Base-by-base conservation (phyloP, 2,888 invertebrate species). In the Tinea semifulvella region DNA sequence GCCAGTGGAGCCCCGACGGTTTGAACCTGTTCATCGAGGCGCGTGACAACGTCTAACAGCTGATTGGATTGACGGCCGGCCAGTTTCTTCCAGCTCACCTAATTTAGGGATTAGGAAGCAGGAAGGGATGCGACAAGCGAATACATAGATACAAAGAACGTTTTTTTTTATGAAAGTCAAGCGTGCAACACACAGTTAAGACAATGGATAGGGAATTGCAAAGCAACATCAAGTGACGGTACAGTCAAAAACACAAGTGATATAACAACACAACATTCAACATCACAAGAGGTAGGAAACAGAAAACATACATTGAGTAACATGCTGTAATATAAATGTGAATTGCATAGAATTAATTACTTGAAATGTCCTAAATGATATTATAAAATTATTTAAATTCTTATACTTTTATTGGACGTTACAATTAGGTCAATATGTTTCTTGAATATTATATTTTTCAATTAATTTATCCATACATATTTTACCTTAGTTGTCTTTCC, bases 31-130 rank as follows among this genome's bases (percentile, higher is more conserved):
- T 84, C 85, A 68, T 85, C 84, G 76, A 84, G 73, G 67, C 84
- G 84, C 64, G 85, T 85, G 59, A 90, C 87, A 67, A 90, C 84
- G 57, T 88, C 87, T 66, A 85, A 70, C 54, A 90, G 79, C 67
- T 85, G 86, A 57, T 83, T 84, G 53, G 85, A 82, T 49, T 84
- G 82, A 44, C 79, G 83, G 53, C 85, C 85, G 43, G 85, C 84
- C 52, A 87, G 66, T 67, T 85, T 86, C 74, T 85, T 86, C 89
- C 89, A 89, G 60, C 82, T 84, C 50, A 84, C 83, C 75, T 83
- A 66, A 63, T 68, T 45, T 16, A 26, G 43, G 57, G 47, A 64
- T 52, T 63, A 53, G 48, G 58, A 56, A 44, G 46, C 31, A 53
- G 53, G 51, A 51, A 50, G 48, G 25, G 39, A 53, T 54, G 25